phyloP scores from a whole-genome alignment of 1,140 invertebrate genomes.

The Spodoptera litura region DNA sequence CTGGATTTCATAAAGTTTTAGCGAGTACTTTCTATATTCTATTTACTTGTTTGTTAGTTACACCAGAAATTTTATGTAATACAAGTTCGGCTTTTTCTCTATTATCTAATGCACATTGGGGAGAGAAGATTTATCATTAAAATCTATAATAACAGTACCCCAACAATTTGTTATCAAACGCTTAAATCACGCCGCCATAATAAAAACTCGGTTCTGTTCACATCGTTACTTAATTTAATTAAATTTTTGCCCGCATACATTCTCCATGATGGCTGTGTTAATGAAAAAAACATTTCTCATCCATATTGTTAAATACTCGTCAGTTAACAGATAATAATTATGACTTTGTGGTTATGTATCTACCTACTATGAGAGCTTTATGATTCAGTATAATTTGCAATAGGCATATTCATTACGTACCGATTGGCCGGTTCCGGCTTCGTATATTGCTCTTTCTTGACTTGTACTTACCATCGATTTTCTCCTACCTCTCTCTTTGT shows the following conservation, averaged over 20 bases:
- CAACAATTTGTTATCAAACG: slow-evolving; percentile 67
- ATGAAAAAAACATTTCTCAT: slow-evolving; percentile 43
- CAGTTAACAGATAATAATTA: slow-evolving; percentile 10
- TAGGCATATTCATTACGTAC: too few relatives aligned
- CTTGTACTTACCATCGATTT: too few relatives aligned
- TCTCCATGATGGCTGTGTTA: slow-evolving; percentile 35
- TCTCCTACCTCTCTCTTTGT: too few relatives aligned
- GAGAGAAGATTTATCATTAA: slow-evolving; percentile 43
- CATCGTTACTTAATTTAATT: slow-evolving; percentile 56
- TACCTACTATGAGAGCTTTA: too few relatives aligned
- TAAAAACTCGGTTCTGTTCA: slow-evolving; percentile 44
- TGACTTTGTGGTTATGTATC: neutral
- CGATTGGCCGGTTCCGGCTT: too few relatives aligned
- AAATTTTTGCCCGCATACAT: slow-evolving; percentile 57
- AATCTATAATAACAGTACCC: slow-evolving; percentile 55
- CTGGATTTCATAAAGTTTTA: too few relatives aligned
- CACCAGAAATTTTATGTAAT: too few relatives aligned
- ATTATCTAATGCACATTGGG: neutral
- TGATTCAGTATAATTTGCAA: too few relatives aligned
- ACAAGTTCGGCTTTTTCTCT: too few relatives aligned
- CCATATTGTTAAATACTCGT: neutral
- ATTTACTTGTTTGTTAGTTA: too few relatives aligned
- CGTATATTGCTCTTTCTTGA: too few relatives aligned
- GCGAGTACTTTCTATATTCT: too few relatives aligned
- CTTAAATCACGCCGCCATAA: slow-evolving; percentile 55